Base-by-base conservation (phyloP, 2,888 invertebrate species). In the Onchidella celtica region DNA sequence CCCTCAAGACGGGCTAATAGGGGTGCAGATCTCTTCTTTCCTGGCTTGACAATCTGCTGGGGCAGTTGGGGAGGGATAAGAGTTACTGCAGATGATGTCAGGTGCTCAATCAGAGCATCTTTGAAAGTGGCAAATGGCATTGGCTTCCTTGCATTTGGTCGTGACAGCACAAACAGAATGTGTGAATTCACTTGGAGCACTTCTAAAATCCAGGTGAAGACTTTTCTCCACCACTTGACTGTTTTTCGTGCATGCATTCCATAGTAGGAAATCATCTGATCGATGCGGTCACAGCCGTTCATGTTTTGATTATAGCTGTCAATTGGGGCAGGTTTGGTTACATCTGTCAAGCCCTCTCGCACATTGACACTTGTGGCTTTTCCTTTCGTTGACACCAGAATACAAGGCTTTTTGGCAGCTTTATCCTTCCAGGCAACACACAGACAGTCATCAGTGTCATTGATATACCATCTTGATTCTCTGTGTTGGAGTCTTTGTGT, bases 261-360 rank as follows among this genome's bases (percentile, higher is more conserved):
- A 55, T 55, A 55, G 17, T 3, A 47, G 11, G 14, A 27, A 21
- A 55, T 14, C 3, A 11, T 29, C 14, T 70, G 55, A 29, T 40
- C 70, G 14, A 27, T 21, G 9, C 47, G 24, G 70, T 70, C n/a
- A 47, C 70, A 70, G 24, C 47, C 70, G 55, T 70, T 70, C 47
- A 55, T 70, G 27, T n/a, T 61, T n/a, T 14, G 6, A 27, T 61
- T 61, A n/a, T 61, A 61, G n/a, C 11, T n/a, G 27, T 21, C 11
- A 27, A 61, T 61, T 4, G 61, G 61, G 6, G 61, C 4, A 9
- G 27, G 61, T n/a, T 61, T 21, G n/a, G 6, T 9, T n/a, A 24
- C 27, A 4, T 14, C 61, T 14, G 11, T 9, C n/a, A 6, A n/a
- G n/a, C 61, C 61, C 27, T 61, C 61, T 27, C n/a, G 61, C 6